These are phyloP conservation scores for Muraenolepis orangiensis DNA, from an alignment of 2,797 vertebrate genomes.

Conservation along the genomic window DNA sequence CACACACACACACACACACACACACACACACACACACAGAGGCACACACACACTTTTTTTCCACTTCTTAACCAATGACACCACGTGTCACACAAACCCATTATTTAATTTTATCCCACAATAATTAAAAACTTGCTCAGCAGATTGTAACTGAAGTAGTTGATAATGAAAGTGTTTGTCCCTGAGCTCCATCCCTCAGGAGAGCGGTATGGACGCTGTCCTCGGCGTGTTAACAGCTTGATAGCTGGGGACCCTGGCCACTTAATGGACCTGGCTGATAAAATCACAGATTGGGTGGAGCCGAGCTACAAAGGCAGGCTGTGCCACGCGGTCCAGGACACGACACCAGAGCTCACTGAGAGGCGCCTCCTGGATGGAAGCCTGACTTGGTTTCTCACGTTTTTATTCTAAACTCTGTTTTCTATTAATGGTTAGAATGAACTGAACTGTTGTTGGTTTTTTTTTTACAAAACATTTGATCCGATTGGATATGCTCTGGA, in stretches of 20 bases:
- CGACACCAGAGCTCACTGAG: background rate
- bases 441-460: no score
- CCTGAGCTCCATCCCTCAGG: slow-evolving; percentile 24
- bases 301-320: background rate
- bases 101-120: slow-evolving; percentile 31
- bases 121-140: slow-evolving; percentile 44
- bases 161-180: slow-evolving; percentile 34
- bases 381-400: no score
- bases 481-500: no score
- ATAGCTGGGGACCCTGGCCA: background rate
- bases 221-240: background rate
- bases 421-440: background rate
- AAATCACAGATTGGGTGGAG: background rate
- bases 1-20: no score
- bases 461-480: no score
- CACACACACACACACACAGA: background rate
- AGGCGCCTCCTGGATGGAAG: background rate
- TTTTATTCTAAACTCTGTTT: no score
- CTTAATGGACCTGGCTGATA: background rate
- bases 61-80: background rate
- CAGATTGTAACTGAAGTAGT: slow-evolving; percentile 42
- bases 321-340: background rate
- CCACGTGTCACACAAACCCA: slow-evolving; percentile 24
- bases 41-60: background rate
- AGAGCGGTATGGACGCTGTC: slow-evolving; percentile 9